Percentiles rank a stretch among this genome's conserved stretches.
These are phyloP conservation scores for Onychorhynchus coronatus DNA, from an alignment of 2,113 vertebrate species.

Conservation along the genomic window DNA sequence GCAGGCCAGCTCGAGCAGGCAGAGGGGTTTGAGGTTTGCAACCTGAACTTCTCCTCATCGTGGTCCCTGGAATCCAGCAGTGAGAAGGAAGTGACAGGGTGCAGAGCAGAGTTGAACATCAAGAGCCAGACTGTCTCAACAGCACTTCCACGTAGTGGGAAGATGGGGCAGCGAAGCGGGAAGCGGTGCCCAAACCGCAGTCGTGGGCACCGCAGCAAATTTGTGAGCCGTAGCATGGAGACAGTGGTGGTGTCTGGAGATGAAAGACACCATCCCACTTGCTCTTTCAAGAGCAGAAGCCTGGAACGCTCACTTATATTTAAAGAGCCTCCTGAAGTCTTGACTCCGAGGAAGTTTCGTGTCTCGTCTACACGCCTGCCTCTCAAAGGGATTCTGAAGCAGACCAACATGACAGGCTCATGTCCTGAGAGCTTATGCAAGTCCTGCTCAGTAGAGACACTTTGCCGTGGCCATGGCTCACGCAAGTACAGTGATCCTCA, in stretches of 20 bases:
- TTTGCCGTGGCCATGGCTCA: constrained; percentile 7
- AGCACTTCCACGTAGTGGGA: not conserved
- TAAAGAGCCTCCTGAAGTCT: constrained; percentile 75
- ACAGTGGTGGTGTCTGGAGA: constrained; percentile 58
- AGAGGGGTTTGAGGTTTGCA: constrained; percentile 54
- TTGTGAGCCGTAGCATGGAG: constrained; percentile 68
- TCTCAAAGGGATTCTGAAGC: constrained; percentile 84
- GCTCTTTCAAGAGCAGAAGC: constrained; percentile 67
- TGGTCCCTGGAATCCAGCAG: constrained; percentile 73
- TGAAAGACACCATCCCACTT: constrained; percentile 7
- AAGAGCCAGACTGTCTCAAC: constrained; percentile 17
- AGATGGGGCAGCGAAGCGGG: constrained; percentile 39
- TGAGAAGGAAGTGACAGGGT: constrained; percentile 67
- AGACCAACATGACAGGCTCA: constrained; percentile 25
- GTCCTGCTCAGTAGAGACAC: constrained; percentile 72
- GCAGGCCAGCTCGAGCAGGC: constrained; percentile 53
- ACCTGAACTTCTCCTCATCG: constrained; percentile 54
- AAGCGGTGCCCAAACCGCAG: constrained; percentile 7
- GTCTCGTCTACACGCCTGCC: constrained; percentile 25
- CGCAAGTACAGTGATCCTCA: constrained; percentile 42
- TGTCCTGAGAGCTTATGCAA: constrained; percentile 68
- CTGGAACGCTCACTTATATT: constrained; percentile 74
- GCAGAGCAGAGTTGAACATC: constrained; percentile 31
- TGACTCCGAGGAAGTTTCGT: constrained; percentile 57
- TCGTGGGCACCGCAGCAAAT: not conserved